Conservation (phyloP, 2,797 vertebrate genomes). For the Thaleichthys pacificus region DNA sequence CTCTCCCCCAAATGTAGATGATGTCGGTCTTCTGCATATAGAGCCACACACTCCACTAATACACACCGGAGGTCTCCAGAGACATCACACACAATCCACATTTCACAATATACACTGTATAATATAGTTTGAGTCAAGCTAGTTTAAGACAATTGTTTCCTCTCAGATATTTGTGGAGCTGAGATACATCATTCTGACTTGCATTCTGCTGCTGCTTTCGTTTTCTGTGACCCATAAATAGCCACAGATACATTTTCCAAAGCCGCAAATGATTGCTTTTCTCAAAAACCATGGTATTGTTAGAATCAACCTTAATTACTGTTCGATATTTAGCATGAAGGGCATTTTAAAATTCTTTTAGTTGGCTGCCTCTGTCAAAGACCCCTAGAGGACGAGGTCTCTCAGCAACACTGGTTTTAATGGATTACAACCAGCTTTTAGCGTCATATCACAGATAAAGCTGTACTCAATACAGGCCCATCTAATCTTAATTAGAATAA, state of each 20-base stretch:
- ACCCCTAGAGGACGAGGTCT: neutral
- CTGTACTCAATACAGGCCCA: slow-evolving; percentile 22
- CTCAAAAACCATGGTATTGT: neutral
- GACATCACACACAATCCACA: neutral
- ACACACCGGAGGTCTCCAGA: neutral
- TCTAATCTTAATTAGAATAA: slow-evolving; percentile 41
- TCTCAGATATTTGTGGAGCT: neutral
- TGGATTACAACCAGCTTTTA: slow-evolving; percentile 27
- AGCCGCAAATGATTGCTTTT: neutral
- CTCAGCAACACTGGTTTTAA: slow-evolving; percentile 6
- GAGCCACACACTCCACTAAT: neutral
- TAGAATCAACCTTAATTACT: no score
- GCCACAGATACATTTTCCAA: neutral
- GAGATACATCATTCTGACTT: neutral
- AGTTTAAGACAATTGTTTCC: neutral
- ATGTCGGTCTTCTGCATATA: neutral
- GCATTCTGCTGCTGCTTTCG: neutral
- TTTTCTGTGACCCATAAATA: no score
- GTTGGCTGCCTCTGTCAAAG: neutral
- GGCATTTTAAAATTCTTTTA: neutral
- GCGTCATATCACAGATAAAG: slow-evolving; percentile 18
- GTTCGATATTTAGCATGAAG: slow-evolving; percentile 1
- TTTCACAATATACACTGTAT: neutral
- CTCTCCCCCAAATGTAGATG: slow-evolving; percentile 2
- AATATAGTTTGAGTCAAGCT: neutral